Conservation (phyloP, 1,140 invertebrate genomes). For the Teleopsis dalmanni region DNA sequence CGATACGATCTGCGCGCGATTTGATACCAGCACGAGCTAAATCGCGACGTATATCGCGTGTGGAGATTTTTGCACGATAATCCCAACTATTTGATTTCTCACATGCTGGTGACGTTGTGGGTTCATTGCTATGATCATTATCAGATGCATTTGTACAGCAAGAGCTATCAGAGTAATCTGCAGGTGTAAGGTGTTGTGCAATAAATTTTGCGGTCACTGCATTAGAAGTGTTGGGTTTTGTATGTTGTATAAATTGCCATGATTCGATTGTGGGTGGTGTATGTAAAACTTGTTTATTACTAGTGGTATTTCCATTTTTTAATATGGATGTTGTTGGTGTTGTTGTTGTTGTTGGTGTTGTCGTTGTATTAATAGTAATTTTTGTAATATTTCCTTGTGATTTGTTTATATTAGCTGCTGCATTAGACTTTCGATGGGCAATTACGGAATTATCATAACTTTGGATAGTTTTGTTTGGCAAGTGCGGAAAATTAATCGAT, state of each 20-base stretch:
- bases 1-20: conserved; percentile 33
- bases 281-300: no score
- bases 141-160: no score
- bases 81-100: conserved; percentile 30
- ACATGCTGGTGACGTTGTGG: conserved; percentile 17
- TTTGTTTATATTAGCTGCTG: no score
- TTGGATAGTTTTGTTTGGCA: no score
- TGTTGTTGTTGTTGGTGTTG: conserved; percentile 4
- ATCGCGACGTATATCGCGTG: conserved; percentile 18
- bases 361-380: background rate
- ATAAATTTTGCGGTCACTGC: background rate
- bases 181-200: background rate
- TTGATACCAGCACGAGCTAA: conserved; percentile 17
- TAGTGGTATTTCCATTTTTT: no score
- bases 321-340: no score
- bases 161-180: no score
- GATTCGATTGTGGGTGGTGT: conserved; percentile 27
- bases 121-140: conserved; percentile 7
- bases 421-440: no score
- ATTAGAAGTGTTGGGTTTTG: background rate
- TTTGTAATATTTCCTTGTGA: no score
- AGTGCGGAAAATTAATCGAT: conserved; percentile 20
- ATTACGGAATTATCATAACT: no score
- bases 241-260: conserved; percentile 23
- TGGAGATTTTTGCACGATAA: conserved; percentile 17